Evolutionary conservation across 2,797 vertebrate genomes (phyloP), one percentile per base, ranked within the genome.

Genomic region (Clarias laeviceps): DNA sequence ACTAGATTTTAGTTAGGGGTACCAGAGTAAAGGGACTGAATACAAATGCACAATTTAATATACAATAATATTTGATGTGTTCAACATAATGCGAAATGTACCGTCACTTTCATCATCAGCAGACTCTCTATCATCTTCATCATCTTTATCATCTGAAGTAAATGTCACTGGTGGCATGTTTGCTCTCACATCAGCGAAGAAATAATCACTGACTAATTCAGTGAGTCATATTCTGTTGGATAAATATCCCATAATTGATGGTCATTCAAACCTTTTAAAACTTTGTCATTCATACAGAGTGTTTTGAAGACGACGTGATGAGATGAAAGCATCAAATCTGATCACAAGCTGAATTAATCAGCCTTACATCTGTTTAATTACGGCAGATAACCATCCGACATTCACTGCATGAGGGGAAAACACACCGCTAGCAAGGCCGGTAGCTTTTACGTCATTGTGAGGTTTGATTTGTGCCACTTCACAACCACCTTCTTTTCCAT

Each of bases 401-500:
- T 68, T 54, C 40, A 34, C 9, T 34, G n/a, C 68, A 27, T n/a
- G 78, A 50, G 37, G 1, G 5, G n/a, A 37, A 15, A 3, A 24
- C 5, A 68, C 9, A 54, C 29, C 17, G 12, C 27, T 59, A 24
- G 54, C 77, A 62, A 40, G 77, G 77, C 45, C 45, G 45, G 45
- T 50, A 12, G 45, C 45, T 40, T 79, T 40, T 40, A 57, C 50
- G 0, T 15, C 18, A 61, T 34, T 32, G 20, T 54, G 20, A 66
- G 66, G 29, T 29, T 37, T 24, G 29, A 78, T 61, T 20, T 17
- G 29, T 40, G 32, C 32, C n/a, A 70, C 62, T 82, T 83, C 56
- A 34, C 27, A 64, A 62, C 61, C 69, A n/a, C 22, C 45, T 66
- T 54, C 8, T 32, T 68, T 66, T 84, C 73, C 40, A 81, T 83